Evolutionary conservation across 2,888 invertebrate species (phyloP), one percentile per base, ranked within the genome.

Genomic region (Acanthococcus lagerstroemiae): DNA sequence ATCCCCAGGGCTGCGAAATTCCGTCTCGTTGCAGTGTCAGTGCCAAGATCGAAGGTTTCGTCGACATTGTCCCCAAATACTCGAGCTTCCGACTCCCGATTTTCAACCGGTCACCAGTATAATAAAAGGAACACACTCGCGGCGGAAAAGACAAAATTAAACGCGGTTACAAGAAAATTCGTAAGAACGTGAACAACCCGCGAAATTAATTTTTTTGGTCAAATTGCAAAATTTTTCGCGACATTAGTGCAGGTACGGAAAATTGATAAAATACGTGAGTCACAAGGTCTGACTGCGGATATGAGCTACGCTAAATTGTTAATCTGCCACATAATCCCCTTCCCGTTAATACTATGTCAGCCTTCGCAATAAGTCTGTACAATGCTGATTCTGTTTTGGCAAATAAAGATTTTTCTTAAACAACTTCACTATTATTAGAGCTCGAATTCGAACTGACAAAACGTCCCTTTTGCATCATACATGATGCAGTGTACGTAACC

Each of bases 1-100:
- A 87, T 68, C 92, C 92, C 91, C 91, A 92, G 74, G 86, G 86
- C 73, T 84, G 83, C 72, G 82, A 82, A 72, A 82, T 81, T 73
- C 83, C 82, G 73, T 85, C 84, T 72, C 90, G 84, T 73, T 81
- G 82, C 73, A 91, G 81, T 71, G 82, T 83, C 74, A 90, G 84
- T 73, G 85, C 83, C 76, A 89, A 82, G 75, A 87, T 86, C 76
- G 88, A 87, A 7, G 66, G 66, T 52, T 67, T 68, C 17, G 55
- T 54, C 1, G 63, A 58, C 69, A 68, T 68, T 12, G 21, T 15
- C 54, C 26, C 17, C 17, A 22, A 26, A 54, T 26, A 19, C 26
- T n/a, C n/a, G n/a, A n/a, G n/a, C n/a, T n/a, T n/a, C n/a, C n/a
- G n/a, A n/a, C n/a, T n/a, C n/a, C n/a, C n/a, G n/a, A n/a, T n/a